Evolutionary conservation across 2,888 invertebrate genomes (phyloP).

Genomic region (Empis stercorea): DNA sequence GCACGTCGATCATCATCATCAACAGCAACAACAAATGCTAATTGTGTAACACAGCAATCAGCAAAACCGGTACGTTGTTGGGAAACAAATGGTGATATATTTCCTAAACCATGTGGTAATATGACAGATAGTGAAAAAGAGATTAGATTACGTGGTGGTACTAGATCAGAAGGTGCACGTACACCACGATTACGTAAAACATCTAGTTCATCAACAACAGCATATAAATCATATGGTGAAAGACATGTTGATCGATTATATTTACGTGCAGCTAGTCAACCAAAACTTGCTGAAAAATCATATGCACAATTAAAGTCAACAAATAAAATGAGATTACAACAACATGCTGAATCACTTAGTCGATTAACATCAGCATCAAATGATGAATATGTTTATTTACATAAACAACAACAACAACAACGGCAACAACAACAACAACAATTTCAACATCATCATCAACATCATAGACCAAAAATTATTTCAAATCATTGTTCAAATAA

Average conservation of each 20-base stretch:
- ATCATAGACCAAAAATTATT: constrained; percentile 21
- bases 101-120: constrained; percentile 68
- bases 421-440: constrained; percentile 10
- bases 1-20: constrained; percentile 18
- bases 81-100: constrained; percentile 70
- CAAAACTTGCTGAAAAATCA: constrained; percentile 36
- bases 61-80: constrained; percentile 55
- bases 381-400: constrained; percentile 9
- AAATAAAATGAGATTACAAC: constrained; percentile 14
- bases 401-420: not conserved
- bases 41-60: constrained; percentile 24
- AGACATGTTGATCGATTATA: constrained; percentile 60
- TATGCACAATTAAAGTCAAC: constrained; percentile 34
- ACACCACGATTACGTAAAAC: constrained; percentile 34
- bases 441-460: constrained; percentile 18
- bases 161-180: constrained; percentile 56
- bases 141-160: constrained; percentile 44
- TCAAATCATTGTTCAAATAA: constrained; percentile 23
- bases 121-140: constrained; percentile 69
- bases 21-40: not conserved
- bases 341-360: constrained; percentile 5
- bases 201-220: constrained; percentile 6
- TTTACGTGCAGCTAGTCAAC: constrained; percentile 44
- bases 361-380: constrained; percentile 12
- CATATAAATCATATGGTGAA: constrained; percentile 45